phyloP scores from a whole-genome alignment of 2,888 invertebrate species.

The Eupithecia insigniata region DNA sequence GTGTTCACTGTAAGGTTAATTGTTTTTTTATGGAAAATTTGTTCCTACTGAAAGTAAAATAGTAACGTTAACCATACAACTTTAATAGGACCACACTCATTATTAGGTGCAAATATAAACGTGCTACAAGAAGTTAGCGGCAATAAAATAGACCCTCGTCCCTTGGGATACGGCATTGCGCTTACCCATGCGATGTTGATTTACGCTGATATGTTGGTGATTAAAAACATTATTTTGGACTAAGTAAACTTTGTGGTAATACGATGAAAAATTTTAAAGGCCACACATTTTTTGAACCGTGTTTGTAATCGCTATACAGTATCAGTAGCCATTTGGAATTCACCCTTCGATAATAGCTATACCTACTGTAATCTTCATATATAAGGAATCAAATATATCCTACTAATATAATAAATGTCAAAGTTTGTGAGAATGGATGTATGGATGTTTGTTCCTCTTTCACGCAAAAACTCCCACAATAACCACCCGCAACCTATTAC shows the following conservation, averaged over 20 bases:
- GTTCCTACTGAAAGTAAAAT: no score
- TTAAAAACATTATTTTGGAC: constrained; percentile 15
- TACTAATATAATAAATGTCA: no score
- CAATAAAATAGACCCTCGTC: constrained; percentile 42
- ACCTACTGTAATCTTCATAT: no score
- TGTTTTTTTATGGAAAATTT: no score
- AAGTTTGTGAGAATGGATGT: no score
- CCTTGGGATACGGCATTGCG: constrained; percentile 48
- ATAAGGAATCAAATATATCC: no score
- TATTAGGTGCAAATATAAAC: constrained; percentile 63
- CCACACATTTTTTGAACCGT: not conserved
- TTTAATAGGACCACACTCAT: constrained; percentile 51
- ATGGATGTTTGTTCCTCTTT: no score
- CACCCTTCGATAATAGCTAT: no score
- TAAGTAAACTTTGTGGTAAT: not conserved
- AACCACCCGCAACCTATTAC: no score
- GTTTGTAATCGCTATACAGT: not conserved
- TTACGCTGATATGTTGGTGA: constrained; percentile 22
- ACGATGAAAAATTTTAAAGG: not conserved
- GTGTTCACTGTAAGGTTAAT: no score
- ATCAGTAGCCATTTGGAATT: no score
- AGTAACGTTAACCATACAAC: constrained; percentile 38
- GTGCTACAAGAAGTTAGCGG: constrained; percentile 60
- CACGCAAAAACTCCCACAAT: no score
- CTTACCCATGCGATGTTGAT: constrained; percentile 55